A percentile compares a stretch with the other conserved stretches of the same genome.
Conservation (phyloP, 2,113 vertebrate genomes). For the Bothrops jararaca region DNA sequence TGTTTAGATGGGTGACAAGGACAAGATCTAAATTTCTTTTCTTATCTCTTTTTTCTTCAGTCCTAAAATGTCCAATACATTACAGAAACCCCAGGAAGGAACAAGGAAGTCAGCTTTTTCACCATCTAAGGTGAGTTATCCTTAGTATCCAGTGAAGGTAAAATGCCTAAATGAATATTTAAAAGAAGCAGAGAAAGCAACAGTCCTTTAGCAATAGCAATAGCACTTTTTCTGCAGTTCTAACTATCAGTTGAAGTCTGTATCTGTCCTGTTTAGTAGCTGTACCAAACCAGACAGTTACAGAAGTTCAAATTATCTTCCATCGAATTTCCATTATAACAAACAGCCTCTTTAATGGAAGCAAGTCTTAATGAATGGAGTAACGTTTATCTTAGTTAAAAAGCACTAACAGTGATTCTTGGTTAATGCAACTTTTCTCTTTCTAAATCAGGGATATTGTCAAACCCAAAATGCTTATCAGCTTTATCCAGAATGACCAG, state of each 20-base stretch:
- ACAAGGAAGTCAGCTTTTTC: constrained; percentile 47
- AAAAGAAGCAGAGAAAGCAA: background rate
- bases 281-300: too few species aligned
- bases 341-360: background rate
- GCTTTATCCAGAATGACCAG: background rate
- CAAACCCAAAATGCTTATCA: background rate
- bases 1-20: background rate
- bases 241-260: too few species aligned
- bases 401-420: background rate
- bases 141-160: background rate
- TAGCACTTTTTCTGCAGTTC: too few species aligned
- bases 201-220: background rate
- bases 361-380: background rate
- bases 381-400: background rate
- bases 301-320: too few species aligned
- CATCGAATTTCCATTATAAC: background rate
- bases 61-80: constrained; percentile 27
- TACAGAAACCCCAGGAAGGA: constrained; percentile 45
- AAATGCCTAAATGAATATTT: background rate
- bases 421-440: background rate
- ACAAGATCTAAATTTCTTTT: background rate
- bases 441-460: background rate
- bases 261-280: too few species aligned
- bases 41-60: constrained; percentile 52
- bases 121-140: constrained; percentile 65